Evolutionary conservation across 2,113 vertebrate genomes (phyloP), one percentile per base, ranked within the genome.

Genomic region (Menidia beryllina): DNA sequence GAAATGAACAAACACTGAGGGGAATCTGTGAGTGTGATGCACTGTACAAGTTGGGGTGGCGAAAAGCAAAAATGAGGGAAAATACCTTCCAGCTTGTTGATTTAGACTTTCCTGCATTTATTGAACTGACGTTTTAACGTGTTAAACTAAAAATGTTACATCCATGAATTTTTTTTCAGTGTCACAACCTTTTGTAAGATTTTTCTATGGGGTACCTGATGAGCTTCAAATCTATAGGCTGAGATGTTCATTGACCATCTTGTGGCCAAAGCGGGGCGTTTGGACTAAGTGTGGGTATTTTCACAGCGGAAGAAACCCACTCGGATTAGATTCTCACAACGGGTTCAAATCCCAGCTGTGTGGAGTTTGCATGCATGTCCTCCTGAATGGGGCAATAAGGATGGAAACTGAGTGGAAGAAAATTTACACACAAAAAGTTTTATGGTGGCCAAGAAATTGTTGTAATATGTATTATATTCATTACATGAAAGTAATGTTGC

Each of bases 1-100:
- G 52, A 19, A n/a, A 47, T 20, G 38, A 43, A 38, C 50, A 66
- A 68, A 77, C 73, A 52, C 49, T 25, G 43, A 56, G 17, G 1
- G 24, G 30, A 24, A 64, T 24, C 34, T 60, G 50, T 41, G 27
- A 55, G 45, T 43, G 26, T 30, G 34, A 14, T 47, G 30, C 27
- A 21, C 47, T 19, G 17, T n/a, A 34, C 61, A 58, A 34, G 49
- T 58, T 24, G 50, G 2, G 25, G 7, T 58, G 58, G 69, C 14
- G 36, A 10, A 50, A 10, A 30, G 25, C 49, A 54, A 55, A 23
- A 39, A 21, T 53, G 30, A 20, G 27, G 20, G 11, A n/a, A 1
- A 3, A 23, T 34, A 41, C 51, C 41, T 54, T 61, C 30, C 61
- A 52, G 13, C 17, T 55, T n/a, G 6, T 56, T 19, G 6, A 38